Evolutionary conservation across 1,140 invertebrate genomes (phyloP).

Genomic region (Galleria mellonella): DNA sequence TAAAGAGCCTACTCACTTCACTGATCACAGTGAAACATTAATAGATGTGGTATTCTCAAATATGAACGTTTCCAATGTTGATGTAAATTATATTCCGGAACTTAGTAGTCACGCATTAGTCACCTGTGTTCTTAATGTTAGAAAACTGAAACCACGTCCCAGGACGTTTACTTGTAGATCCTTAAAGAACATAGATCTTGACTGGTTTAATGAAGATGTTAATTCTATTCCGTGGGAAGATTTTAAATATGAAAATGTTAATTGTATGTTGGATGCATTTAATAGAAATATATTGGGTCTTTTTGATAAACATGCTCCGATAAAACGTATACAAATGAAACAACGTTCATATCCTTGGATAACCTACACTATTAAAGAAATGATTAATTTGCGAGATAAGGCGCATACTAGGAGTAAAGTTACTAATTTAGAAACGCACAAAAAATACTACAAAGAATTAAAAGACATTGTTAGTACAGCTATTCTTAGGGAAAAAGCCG

Average conservation of each 20-base stretch:
- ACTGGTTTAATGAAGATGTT: not conserved
- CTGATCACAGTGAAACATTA: not conserved
- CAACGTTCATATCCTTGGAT: constrained; percentile 7
- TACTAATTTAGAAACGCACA: constrained; percentile 5
- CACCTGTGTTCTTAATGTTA: not conserved
- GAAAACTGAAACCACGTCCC: not conserved
- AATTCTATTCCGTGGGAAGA: not conserved
- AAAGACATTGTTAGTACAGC: constrained; percentile 3
- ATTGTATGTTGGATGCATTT: not conserved
- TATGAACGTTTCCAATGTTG: not conserved
- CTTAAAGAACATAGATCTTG: not conserved
- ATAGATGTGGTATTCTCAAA: not conserved
- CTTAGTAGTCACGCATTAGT: not conserved
- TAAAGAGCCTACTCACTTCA: not conserved
- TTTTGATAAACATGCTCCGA: constrained; percentile 6
- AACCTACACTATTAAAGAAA: constrained; percentile 12
- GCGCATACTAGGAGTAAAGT: constrained; percentile 1
- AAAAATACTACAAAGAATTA: constrained; percentile 12
- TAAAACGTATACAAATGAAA: constrained; percentile 1
- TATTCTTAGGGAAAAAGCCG: constrained; percentile 9
- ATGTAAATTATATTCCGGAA: not conserved
- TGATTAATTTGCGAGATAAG: constrained; percentile 12
- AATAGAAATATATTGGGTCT: not conserved
- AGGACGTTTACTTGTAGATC: not conserved
- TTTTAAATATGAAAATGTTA: not conserved